A percentile compares a stretch with the other conserved stretches of the same genome.
phyloP scores from a whole-genome alignment of 2,888 invertebrate species.

The Neoaliturus tenellus region DNA sequence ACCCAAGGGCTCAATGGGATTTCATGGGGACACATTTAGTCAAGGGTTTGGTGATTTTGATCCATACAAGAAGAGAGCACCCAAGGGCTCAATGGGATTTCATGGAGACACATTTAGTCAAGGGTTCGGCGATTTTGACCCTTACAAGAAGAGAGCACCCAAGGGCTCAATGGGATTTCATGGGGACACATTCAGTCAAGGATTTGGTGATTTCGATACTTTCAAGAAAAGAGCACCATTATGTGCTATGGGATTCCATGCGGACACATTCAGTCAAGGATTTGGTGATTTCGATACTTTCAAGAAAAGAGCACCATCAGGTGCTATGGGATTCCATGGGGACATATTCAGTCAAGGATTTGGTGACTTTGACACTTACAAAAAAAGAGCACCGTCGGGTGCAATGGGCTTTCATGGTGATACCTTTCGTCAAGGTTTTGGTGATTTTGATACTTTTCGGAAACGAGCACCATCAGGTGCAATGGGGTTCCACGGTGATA shows the following conservation, averaged over 20 bases:
- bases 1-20: conserved; percentile 68
- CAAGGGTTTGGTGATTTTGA: conserved; percentile 69
- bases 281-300: conserved; percentile 70
- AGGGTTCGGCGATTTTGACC: conserved; percentile 70
- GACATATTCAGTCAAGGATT: conserved; percentile 69
- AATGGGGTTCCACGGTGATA: conserved; percentile 69
- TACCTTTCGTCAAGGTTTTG: conserved; percentile 69
- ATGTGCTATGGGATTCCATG: conserved; percentile 69
- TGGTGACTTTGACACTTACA: conserved; percentile 70
- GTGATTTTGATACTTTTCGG: conserved; percentile 70
- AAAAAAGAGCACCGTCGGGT: conserved; percentile 68
- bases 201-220: conserved; percentile 68
- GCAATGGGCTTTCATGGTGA: conserved; percentile 69
- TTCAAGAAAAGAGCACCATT: conserved; percentile 68
- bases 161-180: conserved; percentile 69
- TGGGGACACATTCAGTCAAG: conserved; percentile 68
- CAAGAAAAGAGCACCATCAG: conserved; percentile 68
- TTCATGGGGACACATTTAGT: conserved; percentile 69
- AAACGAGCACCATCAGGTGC: conserved; percentile 67
- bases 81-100: conserved; percentile 68
- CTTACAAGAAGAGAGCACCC: conserved; percentile 69
- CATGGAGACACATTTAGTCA: conserved; percentile 69
- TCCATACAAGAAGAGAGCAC: conserved; percentile 67
- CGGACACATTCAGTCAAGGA: conserved; percentile 68
- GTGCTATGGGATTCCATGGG: conserved; percentile 69